Base-by-base conservation (phyloP, 35 echinoderm and acorn worm genomes). In the Diadema setosum region DNA sequence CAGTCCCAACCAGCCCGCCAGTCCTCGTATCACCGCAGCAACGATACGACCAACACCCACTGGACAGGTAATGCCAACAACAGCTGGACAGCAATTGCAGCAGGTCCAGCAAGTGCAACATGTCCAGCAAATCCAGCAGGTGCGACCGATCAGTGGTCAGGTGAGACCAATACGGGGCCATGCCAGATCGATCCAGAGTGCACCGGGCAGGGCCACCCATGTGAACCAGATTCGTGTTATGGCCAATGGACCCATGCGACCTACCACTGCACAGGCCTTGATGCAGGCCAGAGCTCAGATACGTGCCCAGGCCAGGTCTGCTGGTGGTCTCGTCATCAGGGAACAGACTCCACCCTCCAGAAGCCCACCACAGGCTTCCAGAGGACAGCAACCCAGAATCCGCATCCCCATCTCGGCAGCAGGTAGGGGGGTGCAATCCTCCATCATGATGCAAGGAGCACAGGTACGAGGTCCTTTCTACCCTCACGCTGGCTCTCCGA, bases 131-230 rank as follows among this genome's bases (percentile, higher is more conserved):
- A 23, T 73, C 26, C 21, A 44, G 39, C 85, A 87, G 85, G 61
- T 48, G 25, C 85, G 63, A 23, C 85, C 63, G 5, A 42, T 87
- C 9, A 87, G 64, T 35, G 57, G 64, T 7, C 85, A 87, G 64
- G 61, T 70, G 29, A 42, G 65, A 23, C 64, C 69, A 70, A 46
- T 75, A 65, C 11, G 85, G 1, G 43, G 43, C 29, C 73, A 78
- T 78, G 27, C 73, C 7, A 42, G 73, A 78, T 36, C 73, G 25
- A 41, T 34, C 34, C 73, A 33, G 2, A 41, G 73, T 9, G 73
- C 34, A 16, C 20, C 73, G 18, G 73, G 73, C 7, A 31, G 73
- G 20, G 73, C 34, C 5, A 44, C 29, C 39, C 33, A 78, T 78
- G 35, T 26, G 37, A 78, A 78, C 20, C 29, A 78, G 23, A 41